Evolutionary conservation across 2,888 invertebrate genomes (phyloP).

Genomic region (Limnephilus auricula): DNA sequence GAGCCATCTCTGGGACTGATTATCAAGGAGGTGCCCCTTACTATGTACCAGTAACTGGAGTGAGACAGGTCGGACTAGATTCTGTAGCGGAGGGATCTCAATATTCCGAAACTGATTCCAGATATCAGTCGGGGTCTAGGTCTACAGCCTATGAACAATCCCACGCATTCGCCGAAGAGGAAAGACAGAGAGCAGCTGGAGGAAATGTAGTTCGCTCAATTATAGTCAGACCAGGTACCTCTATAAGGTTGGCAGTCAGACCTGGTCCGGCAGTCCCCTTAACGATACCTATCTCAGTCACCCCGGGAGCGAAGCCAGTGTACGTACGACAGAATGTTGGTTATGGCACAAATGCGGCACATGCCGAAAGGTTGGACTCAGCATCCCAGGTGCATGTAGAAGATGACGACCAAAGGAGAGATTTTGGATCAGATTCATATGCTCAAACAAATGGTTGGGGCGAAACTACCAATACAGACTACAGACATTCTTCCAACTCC

Average conservation of each 20-base stretch:
- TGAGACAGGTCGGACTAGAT: slow-evolving; percentile 37
- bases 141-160: slow-evolving; percentile 29
- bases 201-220: slow-evolving; percentile 16
- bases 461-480: slow-evolving; percentile 43
- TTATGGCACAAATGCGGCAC: slow-evolving; percentile 19
- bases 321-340: slow-evolving; percentile 13
- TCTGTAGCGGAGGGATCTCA: slow-evolving; percentile 37
- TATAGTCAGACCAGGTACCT: slow-evolving; percentile 44
- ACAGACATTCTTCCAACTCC: slow-evolving; percentile 58
- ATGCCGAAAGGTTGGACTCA: slow-evolving; percentile 9
- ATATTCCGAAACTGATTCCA: slow-evolving; percentile 34
- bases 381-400: background rate
- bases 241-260: slow-evolving; percentile 46
- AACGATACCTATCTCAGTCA: slow-evolving; percentile 49
- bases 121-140: slow-evolving; percentile 21
- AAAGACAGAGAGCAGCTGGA: slow-evolving; percentile 24
- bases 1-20: background rate
- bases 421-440: slow-evolving; percentile 4
- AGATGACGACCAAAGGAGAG: background rate
- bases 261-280: slow-evolving; percentile 49
- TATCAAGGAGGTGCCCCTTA: background rate
- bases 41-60: slow-evolving; percentile 47
- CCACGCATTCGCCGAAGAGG: background rate
- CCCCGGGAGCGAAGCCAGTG: slow-evolving; percentile 8
- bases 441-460: background rate